Conservation (phyloP, 1,140 invertebrate genomes). For the Drosophila subpulchrella region DNA sequence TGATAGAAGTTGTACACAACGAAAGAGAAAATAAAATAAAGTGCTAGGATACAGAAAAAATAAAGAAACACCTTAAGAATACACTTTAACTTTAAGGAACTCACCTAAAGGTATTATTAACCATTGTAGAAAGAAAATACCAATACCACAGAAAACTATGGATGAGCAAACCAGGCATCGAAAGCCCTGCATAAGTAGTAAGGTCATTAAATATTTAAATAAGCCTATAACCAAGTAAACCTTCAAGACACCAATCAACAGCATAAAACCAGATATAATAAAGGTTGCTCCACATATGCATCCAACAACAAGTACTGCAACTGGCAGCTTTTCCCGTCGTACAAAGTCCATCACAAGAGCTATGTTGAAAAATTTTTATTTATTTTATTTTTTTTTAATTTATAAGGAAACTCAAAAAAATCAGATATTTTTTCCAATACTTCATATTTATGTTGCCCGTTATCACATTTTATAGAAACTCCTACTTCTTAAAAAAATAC, state of each 20-base stretch:
- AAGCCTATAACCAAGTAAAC: neutral
- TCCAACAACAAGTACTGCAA: neutral
- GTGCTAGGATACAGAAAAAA: neutral
- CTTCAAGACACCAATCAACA: constrained; percentile 8
- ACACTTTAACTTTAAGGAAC: neutral
- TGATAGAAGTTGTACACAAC: constrained; percentile 26
- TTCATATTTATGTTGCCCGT: neutral
- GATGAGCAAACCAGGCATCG: constrained; percentile 7
- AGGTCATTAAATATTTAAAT: too few species aligned
- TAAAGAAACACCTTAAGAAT: neutral
- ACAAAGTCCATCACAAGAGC: constrained; percentile 1
- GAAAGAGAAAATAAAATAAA: constrained; percentile 23
- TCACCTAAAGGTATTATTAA: constrained; percentile 21
- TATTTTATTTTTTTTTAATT: too few species aligned
- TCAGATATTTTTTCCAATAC: neutral
- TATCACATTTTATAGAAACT: neutral
- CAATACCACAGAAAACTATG: constrained; percentile 6
- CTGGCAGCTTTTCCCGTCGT: neutral
- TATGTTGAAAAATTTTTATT: neutral
- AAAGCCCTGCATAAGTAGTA: neutral
- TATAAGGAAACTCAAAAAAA: neutral
- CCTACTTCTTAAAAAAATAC: neutral
- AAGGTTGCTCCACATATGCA: constrained; percentile 2
- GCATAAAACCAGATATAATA: neutral
- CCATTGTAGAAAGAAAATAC: constrained; percentile 24